These are phyloP conservation scores for Clusia tigrina DNA, from an alignment of 2,888 invertebrate genomes.

Conservation along the genomic window DNA sequence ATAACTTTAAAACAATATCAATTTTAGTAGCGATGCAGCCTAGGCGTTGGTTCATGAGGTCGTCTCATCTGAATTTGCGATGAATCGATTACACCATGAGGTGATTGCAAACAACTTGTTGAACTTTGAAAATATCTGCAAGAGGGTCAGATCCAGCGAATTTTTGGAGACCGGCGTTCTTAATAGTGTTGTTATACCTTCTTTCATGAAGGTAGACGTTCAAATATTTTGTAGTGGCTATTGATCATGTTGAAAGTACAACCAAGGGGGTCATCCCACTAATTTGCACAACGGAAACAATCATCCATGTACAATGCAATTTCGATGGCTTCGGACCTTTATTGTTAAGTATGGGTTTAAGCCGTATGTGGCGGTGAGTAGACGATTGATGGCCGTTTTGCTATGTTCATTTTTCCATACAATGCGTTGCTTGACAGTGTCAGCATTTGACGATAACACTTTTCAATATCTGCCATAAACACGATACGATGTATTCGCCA, in stretches of 20 bases:
- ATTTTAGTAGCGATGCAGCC: slow-evolving; percentile 14
- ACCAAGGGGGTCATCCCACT: too few relatives aligned
- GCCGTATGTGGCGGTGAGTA: slow-evolving; percentile 15
- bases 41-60: not conserved
- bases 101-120: not conserved
- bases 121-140: not conserved
- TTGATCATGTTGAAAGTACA: slow-evolving; percentile 5
- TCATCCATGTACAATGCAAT: slow-evolving; percentile 22
- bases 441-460: slow-evolving; percentile 20
- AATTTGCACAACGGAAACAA: slow-evolving; percentile 14
- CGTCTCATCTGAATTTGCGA: not conserved
- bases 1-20: not conserved
- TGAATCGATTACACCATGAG: slow-evolving; percentile 1
- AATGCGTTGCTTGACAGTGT: slow-evolving; percentile 13
- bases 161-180: not conserved
- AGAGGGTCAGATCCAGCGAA: not conserved
- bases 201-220: not conserved
- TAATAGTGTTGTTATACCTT: not conserved
- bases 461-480: slow-evolving; percentile 29
- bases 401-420: slow-evolving; percentile 12
- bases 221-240: slow-evolving; percentile 19
- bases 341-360: slow-evolving; percentile 14
- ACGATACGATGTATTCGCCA: slow-evolving; percentile 22
- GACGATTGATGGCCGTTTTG: not conserved
- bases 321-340: slow-evolving; percentile 15